Evolutionary conservation across 1,140 invertebrate species (phyloP), one percentile per base, ranked within the genome.

Genomic region (Drosophila oshimai): DNA sequence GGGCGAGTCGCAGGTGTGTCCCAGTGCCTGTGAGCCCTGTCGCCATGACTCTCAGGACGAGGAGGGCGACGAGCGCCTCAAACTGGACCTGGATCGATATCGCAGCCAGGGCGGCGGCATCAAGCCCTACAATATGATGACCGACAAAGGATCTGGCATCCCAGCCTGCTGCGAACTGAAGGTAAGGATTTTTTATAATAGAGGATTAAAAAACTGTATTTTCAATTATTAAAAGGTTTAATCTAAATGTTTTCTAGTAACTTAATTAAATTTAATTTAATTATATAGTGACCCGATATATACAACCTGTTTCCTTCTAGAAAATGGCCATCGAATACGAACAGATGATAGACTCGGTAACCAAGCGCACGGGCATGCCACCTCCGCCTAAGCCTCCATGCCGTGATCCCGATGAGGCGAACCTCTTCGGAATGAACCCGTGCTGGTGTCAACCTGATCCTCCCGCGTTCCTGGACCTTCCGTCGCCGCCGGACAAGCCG

Each of bases 301-400:
- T n/a, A n/a, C n/a, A n/a, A n/a, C n/a, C n/a, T n/a, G 0, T 6
- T 17, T 6, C 0, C 10, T 4, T 18, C 2, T 12, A 86, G 80
- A 67, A 80, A 65, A 81, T 86, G 81, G 57, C 81, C 3, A 28
- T 24, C 0, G 76, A 81, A 1, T 87, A 79, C 28, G 76, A 53
- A 12, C 31, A 65, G 39, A 44, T 73, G 9, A 67, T 81, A 3
- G 54, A 87, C 24, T 22, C 60, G 2, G 58, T 87, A 29, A 73
- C 51, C 1, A 29, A n/a, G 13, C 1, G 12, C 1, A 47, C 62
- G 10, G 64, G 58, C 4, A 7, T 22, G 10, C 6, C 29, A 0
- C 36, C 37, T 5, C 45, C 46, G 0, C 45, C 71, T 0, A 12
- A 36, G 7, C 46, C 62, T 2, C 71, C 61, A 0, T 68, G 71